Evolutionary conservation across 2,888 invertebrate genomes (phyloP), one percentile per base, ranked within the genome.

Genomic region (Acleris holmiana): DNA sequence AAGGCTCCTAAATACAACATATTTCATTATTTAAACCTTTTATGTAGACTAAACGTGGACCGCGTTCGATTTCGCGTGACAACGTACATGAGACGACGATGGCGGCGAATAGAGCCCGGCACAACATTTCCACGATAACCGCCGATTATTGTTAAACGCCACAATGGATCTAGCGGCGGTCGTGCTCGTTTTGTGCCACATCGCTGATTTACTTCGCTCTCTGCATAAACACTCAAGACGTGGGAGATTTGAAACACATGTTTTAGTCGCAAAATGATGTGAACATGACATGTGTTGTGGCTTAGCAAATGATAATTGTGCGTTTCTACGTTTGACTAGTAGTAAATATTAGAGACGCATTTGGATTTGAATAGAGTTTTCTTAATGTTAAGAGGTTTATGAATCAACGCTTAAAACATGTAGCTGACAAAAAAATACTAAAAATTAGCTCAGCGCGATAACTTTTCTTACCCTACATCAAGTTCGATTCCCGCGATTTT

Each of bases 1-100:
- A 35, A 35, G 35, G 35, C 10, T 35, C 25, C 50, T 67, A 66
- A 69, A 61, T 58, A 70, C 68, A 67, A 72, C 76, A 79, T 76
- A 76, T 74, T 75, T 76, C 80, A 70, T 75, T 77, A 73, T 76
- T 78, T 80, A 75, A 86, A 91, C 91, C 91, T 90, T 91, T 89
- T 90, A 86, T 85, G 72, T 83, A 84, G 74, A 78, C 80, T 81
- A 82, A 80, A 74, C 79, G 83, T 68, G 77, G 78, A 72, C 81
- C 84, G 75, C 76, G 77, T 68, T 75, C 76, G 72, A 75, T 70
- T 76, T 76, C 77, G 73, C 80, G 77, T 76, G 79, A 73, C 73
- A 89, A 91, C 91, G 86, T 91, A 92, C 91, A 92, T 90, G 88
- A 80, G 78, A 90, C 69, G 75, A 80, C 85, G 79, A 79, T 75